Evolutionary conservation across 2,113 vertebrate genomes (phyloP), one percentile per base, ranked within the genome.

Genomic region (Myrmecophaga tridactyla): DNA sequence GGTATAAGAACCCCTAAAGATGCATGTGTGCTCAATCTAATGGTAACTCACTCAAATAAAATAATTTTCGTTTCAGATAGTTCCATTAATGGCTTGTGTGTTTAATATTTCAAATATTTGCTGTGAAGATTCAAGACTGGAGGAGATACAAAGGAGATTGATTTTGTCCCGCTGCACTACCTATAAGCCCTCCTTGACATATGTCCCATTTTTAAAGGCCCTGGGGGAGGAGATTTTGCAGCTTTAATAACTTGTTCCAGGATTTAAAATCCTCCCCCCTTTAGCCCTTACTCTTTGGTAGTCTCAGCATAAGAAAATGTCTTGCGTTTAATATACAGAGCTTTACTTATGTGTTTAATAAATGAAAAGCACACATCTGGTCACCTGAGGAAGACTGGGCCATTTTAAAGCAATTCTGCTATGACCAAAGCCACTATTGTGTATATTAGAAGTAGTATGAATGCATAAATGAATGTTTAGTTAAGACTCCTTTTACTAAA

Each of bases 101-200:
- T 89, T 94, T 97, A n/a, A 76, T 96, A 81, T 72, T 96, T 94
- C 62, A 95, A 75, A 83, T 80, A 41, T 13, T 53, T 80, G 25
- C 53, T 91, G 39, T 51, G 8, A 92, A 94, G 75, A 83, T 51
- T 72, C 21, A 77, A 60, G 46, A 75, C 65, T 36, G 2, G 27
- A 60, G 80, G 23, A 58, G 39, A 78, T 48, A 17, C 53, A 83
- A 92, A 56, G 25, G 36, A 90, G 39, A 89, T n/a, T 90, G 62
- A 94, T 92, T 92, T 14, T 76, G 39, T 72, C 69, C 25, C 17
- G 51, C 14, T 76, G 18, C 13, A 93, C 48, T 60, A 60, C 39
- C 85, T 11, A 41, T 60, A 89, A 96, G 67, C 56, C n/a, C 83
- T 82, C 18, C 75, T 63, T 83, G 80, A 89, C 43, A 88, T 86